Base-by-base conservation (phyloP, 2,888 invertebrate genomes). In the Onchidella celtica region DNA sequence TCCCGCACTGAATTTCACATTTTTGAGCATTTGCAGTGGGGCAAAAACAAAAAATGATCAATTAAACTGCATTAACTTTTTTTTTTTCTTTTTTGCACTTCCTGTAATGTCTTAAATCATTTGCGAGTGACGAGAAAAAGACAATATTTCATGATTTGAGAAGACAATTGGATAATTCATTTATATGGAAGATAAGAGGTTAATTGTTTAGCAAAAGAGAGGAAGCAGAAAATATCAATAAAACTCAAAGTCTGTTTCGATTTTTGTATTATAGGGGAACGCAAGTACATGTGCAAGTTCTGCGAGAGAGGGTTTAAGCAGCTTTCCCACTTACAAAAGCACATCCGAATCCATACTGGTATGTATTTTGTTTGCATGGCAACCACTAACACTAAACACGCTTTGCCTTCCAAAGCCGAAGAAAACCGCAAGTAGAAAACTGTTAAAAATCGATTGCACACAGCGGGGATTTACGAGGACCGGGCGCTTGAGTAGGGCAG, bases 241-340 rank as follows among this genome's bases (percentile, higher is more conserved):
- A 38, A 38, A 63, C 69, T 70, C 70, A 72, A 72, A 70, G 63
- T 79, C 79, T 79, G 72, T 79, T 72, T 72, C 79, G 72, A 72
- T 79, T 74, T 73, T 80, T 80, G 74, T 73, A 34, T 74, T 80
- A 57, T 80, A 81, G 81, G 81, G 34, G 81, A 81, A 61, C 98
- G 98, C 93, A 98, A 98, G 24, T 98, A 98, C 95, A 98, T 98
- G 94, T 98, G 98, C 95, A 97, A 97, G 92, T 98, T 98, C 94
- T 98, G 98, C 94, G 98, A 98, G 94, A 95, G 98, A 87, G 95
- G 98, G 93, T 99, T 99, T 95, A 99, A 99, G 93, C 98, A 98
- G 94, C 95, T 99, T 86, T 97, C 97, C 90, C 99, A 98, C 94
- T 98, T 99, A 17, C 98, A 98, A 92, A 98, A 98, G 92, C 98